Conservation (phyloP, 2,797 vertebrate genomes). For the Malurus splendens region DNA sequence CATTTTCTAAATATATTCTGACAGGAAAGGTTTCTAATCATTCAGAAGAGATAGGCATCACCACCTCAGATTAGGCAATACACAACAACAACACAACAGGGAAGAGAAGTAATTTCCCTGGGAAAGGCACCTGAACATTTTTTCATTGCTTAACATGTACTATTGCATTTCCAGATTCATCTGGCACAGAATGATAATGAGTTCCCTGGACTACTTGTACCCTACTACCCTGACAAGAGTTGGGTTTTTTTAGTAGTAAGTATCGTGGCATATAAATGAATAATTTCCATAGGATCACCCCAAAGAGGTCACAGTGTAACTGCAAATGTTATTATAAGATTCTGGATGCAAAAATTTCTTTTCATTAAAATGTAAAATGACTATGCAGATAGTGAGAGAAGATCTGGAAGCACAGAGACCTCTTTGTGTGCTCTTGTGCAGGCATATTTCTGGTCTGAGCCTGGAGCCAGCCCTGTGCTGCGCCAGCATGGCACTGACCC, state of each 20-base stretch:
- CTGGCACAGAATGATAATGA: constrained; percentile 15
- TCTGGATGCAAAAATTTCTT: neutral
- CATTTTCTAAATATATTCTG: constrained; percentile 17
- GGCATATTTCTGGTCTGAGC: neutral
- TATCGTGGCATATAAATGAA: neutral
- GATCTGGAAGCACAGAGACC: neutral
- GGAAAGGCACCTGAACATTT: constrained; percentile 8
- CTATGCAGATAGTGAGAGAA: neutral
- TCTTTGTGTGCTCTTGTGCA: neutral
- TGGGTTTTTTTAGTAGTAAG: neutral
- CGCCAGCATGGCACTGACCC: neutral
- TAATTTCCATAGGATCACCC: neutral
- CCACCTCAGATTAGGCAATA: neutral
- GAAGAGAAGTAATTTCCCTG: constrained; percentile 18
- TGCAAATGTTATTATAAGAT: neutral
- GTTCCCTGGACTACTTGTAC: neutral
- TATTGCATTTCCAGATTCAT: neutral
- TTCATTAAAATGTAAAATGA: constrained; percentile 1
- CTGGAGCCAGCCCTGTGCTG: neutral
- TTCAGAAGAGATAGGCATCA: constrained; percentile 12
- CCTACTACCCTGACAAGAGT: neutral
- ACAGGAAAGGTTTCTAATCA: constrained; percentile 8
- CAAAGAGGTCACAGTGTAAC: neutral
- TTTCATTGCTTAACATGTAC: neutral
- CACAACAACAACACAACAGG: neutral